phyloP scores from a whole-genome alignment of 2,797 vertebrate genomes.

The Tokudaia tokunoshimensis region DNA sequence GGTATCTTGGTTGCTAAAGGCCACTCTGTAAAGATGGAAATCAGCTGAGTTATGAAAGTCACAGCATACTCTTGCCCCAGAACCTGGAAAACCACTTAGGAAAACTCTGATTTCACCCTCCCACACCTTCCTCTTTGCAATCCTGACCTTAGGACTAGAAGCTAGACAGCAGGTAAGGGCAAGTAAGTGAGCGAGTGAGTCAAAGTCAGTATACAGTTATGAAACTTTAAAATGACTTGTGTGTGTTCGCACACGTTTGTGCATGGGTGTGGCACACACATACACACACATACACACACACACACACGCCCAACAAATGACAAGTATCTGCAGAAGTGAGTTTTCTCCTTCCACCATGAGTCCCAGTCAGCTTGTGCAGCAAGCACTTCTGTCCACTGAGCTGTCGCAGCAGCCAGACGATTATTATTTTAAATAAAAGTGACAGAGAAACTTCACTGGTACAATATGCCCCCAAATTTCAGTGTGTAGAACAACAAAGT shows the following conservation, averaged over 20 bases:
- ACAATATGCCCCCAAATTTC: background rate
- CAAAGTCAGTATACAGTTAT: background rate
- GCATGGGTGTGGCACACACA: background rate
- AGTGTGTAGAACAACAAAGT: background rate
- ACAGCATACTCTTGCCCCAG: background rate
- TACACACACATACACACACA: no score
- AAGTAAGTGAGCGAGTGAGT: background rate
- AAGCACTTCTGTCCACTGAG: background rate
- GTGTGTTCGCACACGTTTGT: background rate
- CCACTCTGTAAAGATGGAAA: slow-evolving; percentile 39
- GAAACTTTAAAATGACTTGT: background rate
- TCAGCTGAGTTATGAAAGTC: slow-evolving; percentile 22
- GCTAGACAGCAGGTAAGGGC: slow-evolving; percentile 13
- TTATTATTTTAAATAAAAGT: background rate
- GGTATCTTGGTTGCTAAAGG: background rate
- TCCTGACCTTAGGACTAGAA: slow-evolving; percentile 30
- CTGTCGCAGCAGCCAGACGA: background rate
- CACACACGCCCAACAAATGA: no score
- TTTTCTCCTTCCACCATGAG: background rate
- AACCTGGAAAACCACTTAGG: slow-evolving; percentile 25
- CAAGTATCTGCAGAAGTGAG: background rate
- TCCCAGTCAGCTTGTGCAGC: background rate
- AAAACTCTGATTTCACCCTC: slow-evolving; percentile 14
- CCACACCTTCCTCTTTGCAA: slow-evolving; percentile 3
- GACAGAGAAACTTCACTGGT: background rate